A percentile compares a stretch with the other conserved stretches of the same genome.
Conservation (phyloP, 1,140 invertebrate genomes). For the Paramacrobiotus metropolitanus region DNA sequence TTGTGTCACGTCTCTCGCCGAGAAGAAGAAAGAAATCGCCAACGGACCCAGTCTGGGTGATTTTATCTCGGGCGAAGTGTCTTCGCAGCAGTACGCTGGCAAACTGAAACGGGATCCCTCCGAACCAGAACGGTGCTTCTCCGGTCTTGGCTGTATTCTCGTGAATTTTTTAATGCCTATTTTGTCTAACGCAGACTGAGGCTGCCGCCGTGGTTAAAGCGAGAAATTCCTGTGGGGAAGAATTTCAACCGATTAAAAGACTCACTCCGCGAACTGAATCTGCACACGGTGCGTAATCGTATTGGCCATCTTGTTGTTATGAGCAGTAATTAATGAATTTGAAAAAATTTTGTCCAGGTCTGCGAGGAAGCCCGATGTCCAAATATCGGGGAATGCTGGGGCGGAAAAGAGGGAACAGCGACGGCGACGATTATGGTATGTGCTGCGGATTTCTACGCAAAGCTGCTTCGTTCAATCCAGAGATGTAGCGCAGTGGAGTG, state of each 20-base stretch:
- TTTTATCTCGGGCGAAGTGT: slow-evolving; percentile 30
- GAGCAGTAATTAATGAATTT: not conserved
- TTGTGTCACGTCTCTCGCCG: not conserved
- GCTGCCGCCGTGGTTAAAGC: slow-evolving; percentile 90
- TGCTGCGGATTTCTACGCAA: not conserved
- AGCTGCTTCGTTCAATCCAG: too few species aligned
- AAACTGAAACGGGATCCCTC: slow-evolving; percentile 42
- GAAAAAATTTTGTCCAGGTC: slow-evolving; percentile 24
- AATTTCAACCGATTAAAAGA: slow-evolving; percentile 64
- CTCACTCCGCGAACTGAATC: slow-evolving; percentile 57
- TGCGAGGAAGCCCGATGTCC: slow-evolving; percentile 97
- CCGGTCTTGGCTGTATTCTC: not conserved
- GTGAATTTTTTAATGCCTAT: too few species aligned
- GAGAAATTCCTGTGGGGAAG: slow-evolving; percentile 63
- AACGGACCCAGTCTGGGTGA: slow-evolving; percentile 25
- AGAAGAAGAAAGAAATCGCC: slow-evolving; percentile 6
- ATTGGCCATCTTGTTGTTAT: not conserved
- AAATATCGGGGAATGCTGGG: slow-evolving; percentile 99
- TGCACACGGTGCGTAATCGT: slow-evolving; percentile 46
- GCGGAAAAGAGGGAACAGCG: slow-evolving; percentile 33
- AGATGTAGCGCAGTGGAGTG: too few species aligned
- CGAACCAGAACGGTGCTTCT: slow-evolving; percentile 18
- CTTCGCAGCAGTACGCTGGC: slow-evolving; percentile 28
- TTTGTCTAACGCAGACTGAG: slow-evolving; percentile 35
- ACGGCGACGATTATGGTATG: slow-evolving; percentile 37